Conservation (phyloP, 2,797 vertebrate species). For the Cossypha polioptera region DNA sequence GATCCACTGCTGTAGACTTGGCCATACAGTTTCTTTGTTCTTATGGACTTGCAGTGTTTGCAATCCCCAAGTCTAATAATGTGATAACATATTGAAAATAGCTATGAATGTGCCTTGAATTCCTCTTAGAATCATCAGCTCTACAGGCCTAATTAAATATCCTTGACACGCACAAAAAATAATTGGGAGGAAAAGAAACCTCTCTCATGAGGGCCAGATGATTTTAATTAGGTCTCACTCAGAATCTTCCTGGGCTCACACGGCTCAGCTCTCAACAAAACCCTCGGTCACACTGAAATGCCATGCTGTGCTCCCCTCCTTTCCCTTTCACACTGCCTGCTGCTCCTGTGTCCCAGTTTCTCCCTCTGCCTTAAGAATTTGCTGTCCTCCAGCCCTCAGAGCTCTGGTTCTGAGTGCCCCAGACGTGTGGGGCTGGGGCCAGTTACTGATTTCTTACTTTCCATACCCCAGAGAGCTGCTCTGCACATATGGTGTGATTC, state of each 20-base stretch:
- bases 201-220: constrained; percentile 14
- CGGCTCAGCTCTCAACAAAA: not conserved
- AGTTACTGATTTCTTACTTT: not conserved
- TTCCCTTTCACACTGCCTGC: not conserved
- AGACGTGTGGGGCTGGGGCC: not conserved
- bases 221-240: constrained; percentile 59
- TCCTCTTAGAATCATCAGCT: constrained; percentile 14
- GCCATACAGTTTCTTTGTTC: not conserved
- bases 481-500: not conserved
- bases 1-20: not conserved
- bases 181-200: not conserved
- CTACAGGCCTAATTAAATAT: constrained; percentile 39
- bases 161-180: not conserved
- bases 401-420: not conserved
- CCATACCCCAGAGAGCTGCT: not conserved
- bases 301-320: not conserved
- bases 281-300: not conserved
- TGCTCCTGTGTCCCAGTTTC: not conserved
- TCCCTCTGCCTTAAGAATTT: not conserved
- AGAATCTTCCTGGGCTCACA: not conserved
- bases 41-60: not conserved
- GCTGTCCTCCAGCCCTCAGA: not conserved
- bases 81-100: constrained; percentile 9
- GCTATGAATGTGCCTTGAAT: not conserved
- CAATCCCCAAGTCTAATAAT: not conserved